phyloP scores from a whole-genome alignment of 2,888 invertebrate genomes.

The Drosophila recens region DNA sequence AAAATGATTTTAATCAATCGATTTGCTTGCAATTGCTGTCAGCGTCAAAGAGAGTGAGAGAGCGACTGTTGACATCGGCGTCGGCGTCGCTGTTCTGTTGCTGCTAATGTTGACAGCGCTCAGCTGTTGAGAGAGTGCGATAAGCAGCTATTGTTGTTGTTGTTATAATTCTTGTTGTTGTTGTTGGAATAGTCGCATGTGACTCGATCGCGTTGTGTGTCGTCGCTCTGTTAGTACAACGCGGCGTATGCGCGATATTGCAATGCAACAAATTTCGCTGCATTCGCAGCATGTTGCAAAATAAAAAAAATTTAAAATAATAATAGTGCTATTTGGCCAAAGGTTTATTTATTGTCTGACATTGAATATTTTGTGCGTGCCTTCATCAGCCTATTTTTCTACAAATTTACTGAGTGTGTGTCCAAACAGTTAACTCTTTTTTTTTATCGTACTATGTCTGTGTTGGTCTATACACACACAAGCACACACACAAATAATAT shows the following conservation, averaged over 20 bases:
- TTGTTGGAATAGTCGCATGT: constrained; percentile 53
- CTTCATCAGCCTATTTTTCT: constrained; percentile 24
- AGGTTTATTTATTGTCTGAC: constrained; percentile 71
- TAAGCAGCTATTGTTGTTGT: constrained; percentile 31
- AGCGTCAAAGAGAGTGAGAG: constrained; percentile 21
- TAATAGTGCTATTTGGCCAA: constrained; percentile 60
- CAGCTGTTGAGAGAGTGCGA: constrained; percentile 63
- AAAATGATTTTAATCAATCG: constrained; percentile 70
- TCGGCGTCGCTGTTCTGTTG: constrained; percentile 7
- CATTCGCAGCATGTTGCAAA: constrained; percentile 49
- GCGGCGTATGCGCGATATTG: constrained; percentile 68
- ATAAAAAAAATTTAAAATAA: neutral
- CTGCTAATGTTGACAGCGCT: constrained; percentile 19
- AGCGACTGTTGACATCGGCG: constrained; percentile 11
- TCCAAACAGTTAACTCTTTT: constrained; percentile 48
- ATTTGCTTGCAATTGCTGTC: constrained; percentile 76
- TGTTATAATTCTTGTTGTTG: constrained; percentile 6
- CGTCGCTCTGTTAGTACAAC: constrained; percentile 44
- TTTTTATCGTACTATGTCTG: neutral
- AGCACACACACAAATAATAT: neutral
- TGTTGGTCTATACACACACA: constrained; percentile 11
- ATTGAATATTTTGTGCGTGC: constrained; percentile 61
- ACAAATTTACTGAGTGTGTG: constrained; percentile 33
- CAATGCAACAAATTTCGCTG: constrained; percentile 29
- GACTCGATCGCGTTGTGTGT: constrained; percentile 40